Evolutionary conservation across 2,888 invertebrate species (phyloP), one percentile per base, ranked within the genome.

Genomic region (Nysson spinosus): DNA sequence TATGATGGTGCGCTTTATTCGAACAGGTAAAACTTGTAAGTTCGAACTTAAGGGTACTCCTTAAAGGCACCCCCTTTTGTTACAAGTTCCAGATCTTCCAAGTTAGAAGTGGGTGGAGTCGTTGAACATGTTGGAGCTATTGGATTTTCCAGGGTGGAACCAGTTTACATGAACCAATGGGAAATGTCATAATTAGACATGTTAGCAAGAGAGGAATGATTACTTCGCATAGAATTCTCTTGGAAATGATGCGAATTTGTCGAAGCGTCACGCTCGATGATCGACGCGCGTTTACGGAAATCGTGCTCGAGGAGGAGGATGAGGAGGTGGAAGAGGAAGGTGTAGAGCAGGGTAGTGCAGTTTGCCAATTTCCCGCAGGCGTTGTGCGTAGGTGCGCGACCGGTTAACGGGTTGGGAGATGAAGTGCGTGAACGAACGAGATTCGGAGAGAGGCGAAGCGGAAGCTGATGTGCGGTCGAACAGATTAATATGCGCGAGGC

Each of bases 401-500:
- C 73, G 73, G 69, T 74, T 61, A 73, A 65, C 74, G 65, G 69
- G 51, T 70, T 62, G 62, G 57, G 62, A 75, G 72, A 69, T 66
- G 74, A 75, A 75, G 65, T 66, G 61, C 65, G 57, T 65, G 64
- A 72, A 69, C 63, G 71, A 69, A 69, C 70, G 73, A 73, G 77
- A 71, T 68, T 64, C 57, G 62, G 77, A 66, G 78, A 72, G 82
- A 81, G 81, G 81, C 77, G 77, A 79, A 78, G 80, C 77, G 72
- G 79, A 78, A 76, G 80, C 79, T 82, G 85, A 85, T 84, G 85
- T 85, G 85, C 84, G 85, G 84, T 84, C 79, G 82, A 78, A 82
- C 82, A 81, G 85, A 85, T 85, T 85, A 85, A 85, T 85, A 85
- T 85, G 85, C 85, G 81, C 80, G 79, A 82, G 82, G 83, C 78